Evolutionary conservation across 2,797 vertebrate species (phyloP), one percentile per base, ranked within the genome.

Genomic region (Pithecia hirsuta): DNA sequence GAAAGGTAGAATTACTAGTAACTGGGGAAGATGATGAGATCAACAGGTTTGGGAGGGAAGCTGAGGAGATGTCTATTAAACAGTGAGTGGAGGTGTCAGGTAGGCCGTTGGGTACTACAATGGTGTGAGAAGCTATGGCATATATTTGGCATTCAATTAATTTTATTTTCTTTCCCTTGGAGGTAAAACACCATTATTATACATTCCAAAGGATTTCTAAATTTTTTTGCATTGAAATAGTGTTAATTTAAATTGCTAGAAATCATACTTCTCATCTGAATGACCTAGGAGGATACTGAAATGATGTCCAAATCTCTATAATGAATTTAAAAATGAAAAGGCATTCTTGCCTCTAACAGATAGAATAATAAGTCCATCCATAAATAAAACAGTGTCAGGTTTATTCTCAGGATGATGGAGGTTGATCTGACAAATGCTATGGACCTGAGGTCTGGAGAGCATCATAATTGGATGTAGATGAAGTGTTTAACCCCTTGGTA

Each of bases 261-360:
- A 94, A 91, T 59, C 14, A 41, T 30, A 83, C 72, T 87, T 78
- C 48, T 76, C 80, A 78, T 93, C 24, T 61, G 20, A 97, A 82
- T 86, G 46, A 67, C 41, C 36, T 89, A 46, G 41, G 55, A 50
- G 20, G n/a, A 95, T 89, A 89, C 5, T 61, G 24, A 55, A 28
- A 76, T 48, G 17, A 89, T 82, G 14, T 83, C 79, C 41, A 92
- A 33, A 26, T 94, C 26, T 91, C 85, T 95, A 28, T 52, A 91
- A 95, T 83, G 46, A 91, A 59, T 94, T 82, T 84, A 39, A 41
- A 95, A 97, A 61, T 89, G 15, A 89, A 92, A 81, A 95, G 20
- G 11, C n/a, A 28, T 64, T 7, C 6, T n/a, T 80, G 4, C 19
- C 39, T 92, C 36, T 50, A 84, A 76, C 33, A 50, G 26, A 89